phyloP scores from a whole-genome alignment of 2,888 invertebrate genomes.

The Melanargia galathea region DNA sequence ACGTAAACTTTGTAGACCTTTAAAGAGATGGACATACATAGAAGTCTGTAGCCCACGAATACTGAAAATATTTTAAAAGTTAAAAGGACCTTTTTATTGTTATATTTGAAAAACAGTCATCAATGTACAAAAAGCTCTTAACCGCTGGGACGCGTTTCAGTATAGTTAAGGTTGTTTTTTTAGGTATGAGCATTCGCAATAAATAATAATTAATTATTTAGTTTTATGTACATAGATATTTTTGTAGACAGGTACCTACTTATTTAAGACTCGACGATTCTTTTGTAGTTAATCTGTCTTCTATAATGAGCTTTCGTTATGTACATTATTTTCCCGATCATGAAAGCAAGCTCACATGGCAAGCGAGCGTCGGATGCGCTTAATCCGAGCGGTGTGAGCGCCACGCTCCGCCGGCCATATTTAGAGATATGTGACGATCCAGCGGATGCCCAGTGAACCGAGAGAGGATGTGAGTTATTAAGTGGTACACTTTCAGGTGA shows the following conservation, averaged over 20 bases:
- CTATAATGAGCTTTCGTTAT: constrained; percentile 10
- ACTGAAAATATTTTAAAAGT: too few relatives aligned
- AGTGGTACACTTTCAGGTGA: constrained; percentile 81
- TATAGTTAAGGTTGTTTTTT: too few relatives aligned
- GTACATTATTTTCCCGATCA: constrained; percentile 17
- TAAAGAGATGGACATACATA: too few relatives aligned
- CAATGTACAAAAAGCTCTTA: too few relatives aligned
- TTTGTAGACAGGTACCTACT: not conserved
- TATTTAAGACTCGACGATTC: not conserved
- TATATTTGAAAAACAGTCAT: too few relatives aligned
- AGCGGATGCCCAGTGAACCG: constrained; percentile 80
- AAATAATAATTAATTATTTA: too few relatives aligned
- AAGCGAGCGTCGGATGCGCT: constrained; percentile 40
- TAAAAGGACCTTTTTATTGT: too few relatives aligned
- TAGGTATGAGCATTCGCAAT: too few relatives aligned
- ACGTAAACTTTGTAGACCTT: too few relatives aligned
- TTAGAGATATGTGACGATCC: constrained; percentile 81
- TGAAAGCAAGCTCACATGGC: constrained; percentile 23
- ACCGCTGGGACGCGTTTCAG: too few relatives aligned
- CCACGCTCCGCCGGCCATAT: constrained; percentile 75
- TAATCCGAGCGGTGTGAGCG: constrained; percentile 57
- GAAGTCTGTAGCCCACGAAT: too few relatives aligned
- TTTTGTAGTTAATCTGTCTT: constrained; percentile 4
- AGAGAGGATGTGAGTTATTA: constrained; percentile 80
- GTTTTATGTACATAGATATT: not conserved